A percentile compares a stretch with the other conserved stretches of the same genome.
These are phyloP conservation scores for Poecilia picta DNA, from an alignment of 2,797 vertebrate species.

Conservation along the genomic window DNA sequence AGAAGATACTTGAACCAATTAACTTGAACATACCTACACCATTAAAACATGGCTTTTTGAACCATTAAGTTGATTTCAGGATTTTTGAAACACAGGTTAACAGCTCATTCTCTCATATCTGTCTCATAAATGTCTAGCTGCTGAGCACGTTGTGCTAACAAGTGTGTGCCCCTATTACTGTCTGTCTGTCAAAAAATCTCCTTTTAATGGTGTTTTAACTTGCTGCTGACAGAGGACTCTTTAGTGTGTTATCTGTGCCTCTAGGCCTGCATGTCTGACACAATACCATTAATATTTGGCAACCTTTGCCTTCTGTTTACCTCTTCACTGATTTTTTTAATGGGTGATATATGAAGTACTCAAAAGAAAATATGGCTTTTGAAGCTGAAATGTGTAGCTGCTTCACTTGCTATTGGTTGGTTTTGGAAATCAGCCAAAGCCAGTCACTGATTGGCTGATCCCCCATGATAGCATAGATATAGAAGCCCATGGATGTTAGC, in stretches of 20 bases:
- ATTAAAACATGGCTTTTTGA: not conserved
- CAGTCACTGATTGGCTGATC: not conserved
- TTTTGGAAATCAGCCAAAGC: not conserved
- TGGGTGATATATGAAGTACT: not conserved
- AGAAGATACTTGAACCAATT: conserved; percentile 8
- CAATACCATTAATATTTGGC: not conserved
- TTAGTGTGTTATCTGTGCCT: not conserved
- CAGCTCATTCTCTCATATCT: not conserved
- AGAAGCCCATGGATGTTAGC: not conserved
- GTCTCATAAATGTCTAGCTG: not conserved
- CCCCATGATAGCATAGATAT: not conserved
- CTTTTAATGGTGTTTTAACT: not conserved
- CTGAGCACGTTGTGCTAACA: not conserved
- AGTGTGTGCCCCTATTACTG: not conserved
- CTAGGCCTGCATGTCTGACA: not conserved
- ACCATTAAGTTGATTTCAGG: not conserved
- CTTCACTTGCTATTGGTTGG: not conserved
- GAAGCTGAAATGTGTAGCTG: not conserved
- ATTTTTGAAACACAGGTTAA: not conserved
- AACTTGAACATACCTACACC: not conserved
- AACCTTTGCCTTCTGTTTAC: not conserved
- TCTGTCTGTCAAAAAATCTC: not conserved
- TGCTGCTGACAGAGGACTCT: not conserved
- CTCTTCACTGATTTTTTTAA: not conserved
- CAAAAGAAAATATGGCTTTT: not conserved